Evolutionary conservation across 2,797 vertebrate genomes (phyloP).

Genomic region (Urosaurus nigricauda): DNA sequence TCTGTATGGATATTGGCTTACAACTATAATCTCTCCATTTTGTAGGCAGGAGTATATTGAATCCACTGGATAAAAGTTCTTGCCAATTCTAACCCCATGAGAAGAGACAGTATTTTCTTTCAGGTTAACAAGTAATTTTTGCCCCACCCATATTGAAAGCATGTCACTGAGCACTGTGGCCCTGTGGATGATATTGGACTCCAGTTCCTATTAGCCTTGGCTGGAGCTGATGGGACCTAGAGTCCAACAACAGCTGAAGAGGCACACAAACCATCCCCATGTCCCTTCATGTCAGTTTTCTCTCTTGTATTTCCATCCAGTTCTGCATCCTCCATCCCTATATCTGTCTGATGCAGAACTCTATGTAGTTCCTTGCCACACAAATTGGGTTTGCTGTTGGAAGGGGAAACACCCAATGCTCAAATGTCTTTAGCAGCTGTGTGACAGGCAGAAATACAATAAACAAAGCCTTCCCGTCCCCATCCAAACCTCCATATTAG

Average conservation of each 20-base stretch:
- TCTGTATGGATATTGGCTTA: neutral
- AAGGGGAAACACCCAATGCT: neutral
- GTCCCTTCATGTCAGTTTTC: neutral
- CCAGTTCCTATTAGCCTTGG: neutral
- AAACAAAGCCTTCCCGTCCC: neutral
- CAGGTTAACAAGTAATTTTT: neutral
- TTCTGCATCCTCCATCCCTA: neutral
- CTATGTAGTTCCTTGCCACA: neutral
- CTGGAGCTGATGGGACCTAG: neutral
- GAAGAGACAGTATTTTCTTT: neutral
- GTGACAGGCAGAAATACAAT: neutral
- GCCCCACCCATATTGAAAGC: neutral
- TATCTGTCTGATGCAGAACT: conserved; percentile 1
- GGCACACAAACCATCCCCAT: neutral
- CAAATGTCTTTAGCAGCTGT: neutral
- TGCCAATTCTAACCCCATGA: conserved; percentile 18
- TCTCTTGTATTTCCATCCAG: neutral
- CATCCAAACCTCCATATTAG: neutral
- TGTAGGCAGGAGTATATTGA: neutral
- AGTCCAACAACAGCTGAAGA: neutral
- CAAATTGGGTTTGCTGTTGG: neutral
- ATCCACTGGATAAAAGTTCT: neutral
- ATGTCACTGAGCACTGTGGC: neutral
- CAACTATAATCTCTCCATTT: neutral
- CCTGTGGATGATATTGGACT: neutral